Percentiles rank a stretch among this genome's conserved stretches.
These are phyloP conservation scores for Pocillopora grandis DNA, from an alignment of 92 coral and sea anemone species.

Conservation along the genomic window DNA sequence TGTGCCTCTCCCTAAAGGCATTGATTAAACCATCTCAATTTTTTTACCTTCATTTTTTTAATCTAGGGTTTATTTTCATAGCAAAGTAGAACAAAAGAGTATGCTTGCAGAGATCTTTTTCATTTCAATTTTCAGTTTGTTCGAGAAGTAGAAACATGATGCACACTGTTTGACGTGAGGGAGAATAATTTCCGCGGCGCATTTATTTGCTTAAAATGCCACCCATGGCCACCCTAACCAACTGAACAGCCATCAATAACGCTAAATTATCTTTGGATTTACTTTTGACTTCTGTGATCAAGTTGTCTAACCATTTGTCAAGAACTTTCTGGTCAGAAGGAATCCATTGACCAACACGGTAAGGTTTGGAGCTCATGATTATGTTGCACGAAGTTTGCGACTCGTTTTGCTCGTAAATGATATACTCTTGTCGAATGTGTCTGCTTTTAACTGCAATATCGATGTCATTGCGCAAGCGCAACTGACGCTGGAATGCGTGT, in stretches of 20 bases:
- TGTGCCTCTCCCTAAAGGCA: too few species aligned
- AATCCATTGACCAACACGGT: slow-evolving; percentile 62
- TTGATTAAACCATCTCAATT: too few species aligned
- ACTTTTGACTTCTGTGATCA: slow-evolving; percentile 30
- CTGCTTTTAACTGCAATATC: too few species aligned
- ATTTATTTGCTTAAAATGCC: background rate
- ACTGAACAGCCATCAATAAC: too few species aligned
- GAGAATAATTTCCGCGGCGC: background rate
- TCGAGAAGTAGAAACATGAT: background rate
- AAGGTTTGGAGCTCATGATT: slow-evolving; percentile 29
- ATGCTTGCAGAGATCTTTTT: too few species aligned
- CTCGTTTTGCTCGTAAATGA: slow-evolving; percentile 28
- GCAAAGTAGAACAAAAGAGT: too few species aligned
- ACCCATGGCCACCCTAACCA: background rate
- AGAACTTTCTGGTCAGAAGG: slow-evolving; percentile 56
- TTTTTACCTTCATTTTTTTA: too few species aligned
- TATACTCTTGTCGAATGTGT: too few species aligned
- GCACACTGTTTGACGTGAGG: background rate
- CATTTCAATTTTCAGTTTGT: background rate
- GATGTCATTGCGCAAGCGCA: too few species aligned
- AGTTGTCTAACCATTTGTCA: slow-evolving; percentile 64
- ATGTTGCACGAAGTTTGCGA: slow-evolving; percentile 12
- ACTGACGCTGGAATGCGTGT: too few species aligned
- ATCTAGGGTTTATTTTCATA: too few species aligned
- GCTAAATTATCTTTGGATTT: slow-evolving; percentile 15